Base-by-base conservation (phyloP, 2,888 invertebrate species). In the Phyllotreta cruciferae region DNA sequence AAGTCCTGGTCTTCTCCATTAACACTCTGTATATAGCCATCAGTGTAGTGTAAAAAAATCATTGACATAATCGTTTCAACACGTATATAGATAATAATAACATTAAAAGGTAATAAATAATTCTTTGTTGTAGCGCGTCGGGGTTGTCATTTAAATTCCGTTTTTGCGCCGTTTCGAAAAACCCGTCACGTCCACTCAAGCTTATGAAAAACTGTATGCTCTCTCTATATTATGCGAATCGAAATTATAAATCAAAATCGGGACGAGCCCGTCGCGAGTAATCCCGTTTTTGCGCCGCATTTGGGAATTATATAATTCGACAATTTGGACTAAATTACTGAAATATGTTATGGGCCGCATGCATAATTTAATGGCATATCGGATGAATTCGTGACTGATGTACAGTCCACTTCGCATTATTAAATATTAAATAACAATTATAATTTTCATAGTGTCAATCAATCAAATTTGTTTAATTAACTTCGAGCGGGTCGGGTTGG, bases 351-450 rank as follows among this genome's bases (percentile, higher is more conserved):
- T 60, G 61, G n/a, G 49, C 67, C 36, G 52, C 62, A 67, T 70
- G 70, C 61, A 71, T 71, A 24, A 71, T 72, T 73, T 72, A 73
- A 73, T 70, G 66, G 64, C 66, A 61, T 58, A 66, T 60, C 64
- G 71, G 68, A 71, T 70, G 70, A 70, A 71, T 70, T 66, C 65
- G 63, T 75, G 75, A 77, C 75, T 74, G 75, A 75, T 73, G 68
- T 72, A 68, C 72, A 70, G 74, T 74, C 74, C 73, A 71, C 71
- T 70, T 72, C 66, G 74, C 68, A 75, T 74, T 75, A 77, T 75
- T 75, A 75, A 77, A 77, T 75, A 77, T 75, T 75, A 73, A 75
- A 77, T 75, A 75, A 75, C 74, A 75, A 75, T 77, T 75, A 75
- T 74, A 74, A 77, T 75, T 75, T 75, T 75, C 75, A 72, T 75